phyloP scores from a whole-genome alignment of 2,888 invertebrate genomes.

The Ommatoiulus sabulosus region DNA sequence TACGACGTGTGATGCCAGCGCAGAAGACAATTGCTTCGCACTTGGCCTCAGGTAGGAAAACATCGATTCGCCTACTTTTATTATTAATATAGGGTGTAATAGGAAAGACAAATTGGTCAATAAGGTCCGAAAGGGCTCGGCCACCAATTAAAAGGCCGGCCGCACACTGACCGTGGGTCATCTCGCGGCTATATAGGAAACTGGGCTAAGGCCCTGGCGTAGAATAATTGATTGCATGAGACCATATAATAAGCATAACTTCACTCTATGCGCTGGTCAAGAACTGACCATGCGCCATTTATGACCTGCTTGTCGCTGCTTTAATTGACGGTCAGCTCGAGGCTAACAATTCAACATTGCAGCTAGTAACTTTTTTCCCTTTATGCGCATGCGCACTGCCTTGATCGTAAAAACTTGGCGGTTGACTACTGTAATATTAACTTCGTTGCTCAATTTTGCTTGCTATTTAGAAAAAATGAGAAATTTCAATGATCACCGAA shows the following conservation, averaged over 20 bases:
- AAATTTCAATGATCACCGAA: too few relatives aligned
- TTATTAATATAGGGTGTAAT: not conserved
- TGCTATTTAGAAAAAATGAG: too few relatives aligned
- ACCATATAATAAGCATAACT: not conserved
- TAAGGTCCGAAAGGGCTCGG: not conserved
- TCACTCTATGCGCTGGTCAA: not conserved
- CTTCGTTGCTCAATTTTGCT: too few relatives aligned
- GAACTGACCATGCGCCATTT: not conserved
- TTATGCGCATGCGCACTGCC: too few relatives aligned
- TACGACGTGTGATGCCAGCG: not conserved
- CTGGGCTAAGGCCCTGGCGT: too few relatives aligned
- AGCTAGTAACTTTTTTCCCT: too few relatives aligned
- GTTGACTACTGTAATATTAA: too few relatives aligned
- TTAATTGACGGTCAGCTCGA: too few relatives aligned
- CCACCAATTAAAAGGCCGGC: not conserved
- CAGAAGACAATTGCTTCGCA: conserved; percentile 21
- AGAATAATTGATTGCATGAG: not conserved
- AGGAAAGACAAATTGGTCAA: not conserved
- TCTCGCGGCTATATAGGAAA: not conserved
- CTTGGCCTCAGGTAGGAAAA: conserved; percentile 38
- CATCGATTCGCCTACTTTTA: not conserved
- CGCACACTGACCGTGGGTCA: not conserved
- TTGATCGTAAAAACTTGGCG: too few relatives aligned
- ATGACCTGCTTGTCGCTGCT: too few relatives aligned
- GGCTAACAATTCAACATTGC: too few relatives aligned